Percentiles rank a stretch among this genome's conserved stretches.
Evolutionary conservation across 1,140 invertebrate genomes (phyloP).

Genomic region (Lutraria rhynchaena): DNA sequence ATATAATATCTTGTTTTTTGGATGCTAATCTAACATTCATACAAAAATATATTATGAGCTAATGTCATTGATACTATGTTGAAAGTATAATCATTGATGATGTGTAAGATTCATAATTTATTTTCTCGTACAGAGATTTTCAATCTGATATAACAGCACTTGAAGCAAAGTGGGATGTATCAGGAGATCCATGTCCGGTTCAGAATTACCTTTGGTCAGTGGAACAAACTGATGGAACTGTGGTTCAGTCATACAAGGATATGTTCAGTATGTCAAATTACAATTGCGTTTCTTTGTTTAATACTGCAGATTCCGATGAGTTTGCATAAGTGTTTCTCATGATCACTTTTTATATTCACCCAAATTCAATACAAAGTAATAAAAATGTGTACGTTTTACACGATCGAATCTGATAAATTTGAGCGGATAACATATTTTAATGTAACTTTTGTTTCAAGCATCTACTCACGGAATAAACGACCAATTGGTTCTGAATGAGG

Average conservation of each 20-base stretch:
- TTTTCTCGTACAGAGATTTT: constrained; percentile 54
- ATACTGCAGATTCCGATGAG: too few relatives aligned
- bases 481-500: constrained; percentile 56
- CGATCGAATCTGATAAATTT: too few relatives aligned
- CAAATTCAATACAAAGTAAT: too few relatives aligned
- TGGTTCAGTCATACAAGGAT: constrained; percentile 21
- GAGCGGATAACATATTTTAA: too few relatives aligned
- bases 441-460: not conserved
- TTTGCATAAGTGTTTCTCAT: too few relatives aligned
- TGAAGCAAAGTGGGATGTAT: constrained; percentile 43
- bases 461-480: constrained; percentile 58
- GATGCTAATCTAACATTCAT: too few relatives aligned
- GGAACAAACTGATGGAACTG: constrained; percentile 40
- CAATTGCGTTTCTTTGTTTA: too few relatives aligned
- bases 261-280: constrained; percentile 30
- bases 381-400: too few relatives aligned
- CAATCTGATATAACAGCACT: constrained; percentile 14
- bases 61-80: not conserved
- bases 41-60: too few relatives aligned
- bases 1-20: too few relatives aligned
- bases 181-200: constrained; percentile 54
- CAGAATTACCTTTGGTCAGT: constrained; percentile 48
- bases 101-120: not conserved
- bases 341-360: too few relatives aligned
- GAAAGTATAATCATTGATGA: not conserved